phyloP scores from a whole-genome alignment of 1,140 invertebrate genomes.

The Pogonomyrmex californicus region DNA sequence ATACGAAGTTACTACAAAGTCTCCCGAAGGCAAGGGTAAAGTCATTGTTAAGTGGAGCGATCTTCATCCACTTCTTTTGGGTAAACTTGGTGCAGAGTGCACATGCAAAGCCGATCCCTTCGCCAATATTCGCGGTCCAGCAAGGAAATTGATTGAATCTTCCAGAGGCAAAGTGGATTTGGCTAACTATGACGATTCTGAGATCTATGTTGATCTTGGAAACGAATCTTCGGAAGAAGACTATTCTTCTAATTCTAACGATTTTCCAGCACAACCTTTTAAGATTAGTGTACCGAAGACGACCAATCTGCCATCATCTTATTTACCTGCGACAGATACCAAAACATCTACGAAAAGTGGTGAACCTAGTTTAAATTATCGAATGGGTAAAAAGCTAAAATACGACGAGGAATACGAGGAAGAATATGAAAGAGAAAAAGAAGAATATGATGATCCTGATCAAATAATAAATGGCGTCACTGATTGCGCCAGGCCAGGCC shows the following conservation, averaged over 20 bases:
- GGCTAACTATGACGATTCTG: constrained; percentile 84
- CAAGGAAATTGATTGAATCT: constrained; percentile 79
- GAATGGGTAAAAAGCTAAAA: constrained; percentile 37
- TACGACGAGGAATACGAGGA: neutral
- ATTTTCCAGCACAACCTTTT: constrained; percentile 3
- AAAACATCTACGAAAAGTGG: neutral
- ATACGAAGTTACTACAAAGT: constrained; percentile 69
- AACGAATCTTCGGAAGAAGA: constrained; percentile 67
- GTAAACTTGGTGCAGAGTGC: constrained; percentile 91
- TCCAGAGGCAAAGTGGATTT: constrained; percentile 82
- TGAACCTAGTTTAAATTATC: neutral
- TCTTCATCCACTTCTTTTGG: constrained; percentile 90
- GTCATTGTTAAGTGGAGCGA: constrained; percentile 90
- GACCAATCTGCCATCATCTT: constrained; percentile 48
- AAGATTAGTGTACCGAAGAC: constrained; percentile 52
- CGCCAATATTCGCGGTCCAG: constrained; percentile 80
- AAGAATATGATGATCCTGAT: constrained; percentile 76
- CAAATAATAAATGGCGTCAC: constrained; percentile 89
- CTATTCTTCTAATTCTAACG: constrained; percentile 22
- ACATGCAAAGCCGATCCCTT: constrained; percentile 91
- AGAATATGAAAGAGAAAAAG: constrained; percentile 75
- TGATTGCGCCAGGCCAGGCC: constrained; percentile 92
- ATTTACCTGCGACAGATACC: constrained; percentile 57
- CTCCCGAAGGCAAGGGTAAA: constrained; percentile 83
- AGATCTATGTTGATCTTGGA: constrained; percentile 84